phyloP scores from a whole-genome alignment of 92 coral and sea anemone genomes.

The Porites rus region DNA sequence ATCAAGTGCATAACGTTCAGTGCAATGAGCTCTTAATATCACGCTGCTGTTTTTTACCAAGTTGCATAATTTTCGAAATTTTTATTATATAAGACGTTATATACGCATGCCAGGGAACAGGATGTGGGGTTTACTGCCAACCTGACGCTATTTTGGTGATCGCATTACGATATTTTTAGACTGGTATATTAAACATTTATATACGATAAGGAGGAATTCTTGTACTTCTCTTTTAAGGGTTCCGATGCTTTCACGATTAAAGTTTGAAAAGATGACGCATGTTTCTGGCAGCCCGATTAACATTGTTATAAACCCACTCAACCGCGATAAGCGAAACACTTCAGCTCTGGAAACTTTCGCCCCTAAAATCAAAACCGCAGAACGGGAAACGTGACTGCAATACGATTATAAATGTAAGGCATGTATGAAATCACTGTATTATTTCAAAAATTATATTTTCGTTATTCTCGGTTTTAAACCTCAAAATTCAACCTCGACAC shows the following conservation, averaged over 20 bases:
- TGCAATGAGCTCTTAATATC: no score
- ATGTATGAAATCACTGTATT: background rate
- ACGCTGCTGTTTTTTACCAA: background rate
- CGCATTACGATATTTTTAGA: slow-evolving; percentile 26
- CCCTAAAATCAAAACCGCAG: background rate
- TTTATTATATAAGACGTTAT: background rate
- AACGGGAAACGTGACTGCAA: background rate
- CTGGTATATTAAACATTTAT: slow-evolving; percentile 12
- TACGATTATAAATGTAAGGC: background rate
- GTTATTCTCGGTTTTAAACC: no score
- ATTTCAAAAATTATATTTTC: background rate
- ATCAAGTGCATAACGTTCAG: no score
- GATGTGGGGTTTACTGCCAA: background rate
- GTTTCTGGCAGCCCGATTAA: background rate
- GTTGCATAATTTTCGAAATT: background rate
- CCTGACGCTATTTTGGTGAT: background rate
- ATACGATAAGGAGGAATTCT: background rate
- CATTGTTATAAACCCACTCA: background rate
- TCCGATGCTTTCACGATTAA: slow-evolving; percentile 8
- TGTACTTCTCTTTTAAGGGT: background rate
- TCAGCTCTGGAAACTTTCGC: background rate
- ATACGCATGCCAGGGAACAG: background rate
- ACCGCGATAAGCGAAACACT: background rate
- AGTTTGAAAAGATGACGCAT: slow-evolving; percentile 7
- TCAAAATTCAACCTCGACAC: no score